These are phyloP conservation scores for Griposia aprilina DNA, from an alignment of 2,888 invertebrate genomes.

Conservation along the genomic window DNA sequence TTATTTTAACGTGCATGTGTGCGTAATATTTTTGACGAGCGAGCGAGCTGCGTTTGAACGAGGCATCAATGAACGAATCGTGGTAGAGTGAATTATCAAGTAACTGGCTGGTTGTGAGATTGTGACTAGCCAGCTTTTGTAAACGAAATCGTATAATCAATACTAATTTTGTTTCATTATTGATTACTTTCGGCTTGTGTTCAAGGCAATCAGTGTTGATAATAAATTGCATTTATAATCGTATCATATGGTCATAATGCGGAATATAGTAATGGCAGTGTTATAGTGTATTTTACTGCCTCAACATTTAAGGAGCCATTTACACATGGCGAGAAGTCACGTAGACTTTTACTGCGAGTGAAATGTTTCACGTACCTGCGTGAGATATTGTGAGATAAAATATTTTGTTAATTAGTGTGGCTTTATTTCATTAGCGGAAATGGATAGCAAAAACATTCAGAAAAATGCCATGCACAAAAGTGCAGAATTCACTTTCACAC, in stretches of 20 bases:
- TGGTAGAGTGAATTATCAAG: conserved; percentile 65
- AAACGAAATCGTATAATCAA: conserved; percentile 67
- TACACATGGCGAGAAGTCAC: conserved; percentile 89
- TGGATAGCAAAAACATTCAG: conserved; percentile 88
- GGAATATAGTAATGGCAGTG: conserved; percentile 58
- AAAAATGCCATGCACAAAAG: conserved; percentile 90
- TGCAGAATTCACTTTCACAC: conserved; percentile 88
- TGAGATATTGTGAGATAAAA: conserved; percentile 58
- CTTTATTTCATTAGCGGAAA: conserved; percentile 62
- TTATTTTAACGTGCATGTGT: conserved; percentile 49
- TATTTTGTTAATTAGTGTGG: conserved; percentile 49
- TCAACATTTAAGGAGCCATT: conserved; percentile 85
- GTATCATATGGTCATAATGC: conserved; percentile 29
- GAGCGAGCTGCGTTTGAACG: conserved; percentile 65
- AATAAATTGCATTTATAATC: conserved; percentile 30
- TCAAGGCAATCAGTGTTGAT: conserved; percentile 49
- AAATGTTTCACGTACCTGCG: conserved; percentile 64
- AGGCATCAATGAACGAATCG: conserved; percentile 61
- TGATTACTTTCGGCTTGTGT: conserved; percentile 43
- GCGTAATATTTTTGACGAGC: conserved; percentile 60
- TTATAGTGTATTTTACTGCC: conserved; percentile 64
- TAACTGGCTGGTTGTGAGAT: conserved; percentile 65
- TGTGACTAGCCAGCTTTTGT: conserved; percentile 60
- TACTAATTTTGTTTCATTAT: conserved; percentile 56
- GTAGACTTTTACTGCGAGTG: conserved; percentile 79